These are phyloP conservation scores for Dysidea cf. avara DNA, from an alignment of 37 sponge, comb jelly and placozoan genomes.

Conservation along the genomic window DNA sequence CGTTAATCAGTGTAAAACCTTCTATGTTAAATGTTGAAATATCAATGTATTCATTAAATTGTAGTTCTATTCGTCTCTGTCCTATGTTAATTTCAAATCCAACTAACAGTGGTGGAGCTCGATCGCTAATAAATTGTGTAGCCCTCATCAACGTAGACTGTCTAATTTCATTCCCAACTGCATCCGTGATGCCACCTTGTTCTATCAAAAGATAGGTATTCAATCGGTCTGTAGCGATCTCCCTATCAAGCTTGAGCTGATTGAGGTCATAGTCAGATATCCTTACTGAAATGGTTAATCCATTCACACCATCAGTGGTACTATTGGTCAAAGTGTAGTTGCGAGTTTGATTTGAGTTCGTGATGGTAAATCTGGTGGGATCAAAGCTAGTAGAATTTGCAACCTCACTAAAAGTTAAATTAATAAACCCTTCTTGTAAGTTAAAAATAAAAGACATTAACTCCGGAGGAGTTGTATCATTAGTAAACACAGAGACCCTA, in stretches of 20 bases:
- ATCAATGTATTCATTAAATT: constrained; percentile 77
- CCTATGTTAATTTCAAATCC: constrained; percentile 70
- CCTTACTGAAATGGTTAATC: constrained; percentile 49
- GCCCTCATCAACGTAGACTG: constrained; percentile 28
- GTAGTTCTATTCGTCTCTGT: constrained; percentile 44
- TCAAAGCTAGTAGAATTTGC: constrained; percentile 49
- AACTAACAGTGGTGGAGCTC: constrained; percentile 48
- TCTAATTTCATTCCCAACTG: constrained; percentile 67
- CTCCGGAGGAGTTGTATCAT: constrained; percentile 64
- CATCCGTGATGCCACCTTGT: constrained; percentile 68
- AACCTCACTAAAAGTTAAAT: constrained; percentile 76
- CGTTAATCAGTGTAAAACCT: constrained; percentile 52
- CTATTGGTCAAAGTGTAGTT: constrained; percentile 35
- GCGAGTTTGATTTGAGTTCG: constrained; percentile 12
- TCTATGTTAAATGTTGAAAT: constrained; percentile 27
- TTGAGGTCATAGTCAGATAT: constrained; percentile 58
- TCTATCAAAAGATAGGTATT: constrained; percentile 46
- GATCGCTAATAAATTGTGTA: constrained; percentile 43
- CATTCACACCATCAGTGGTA: constrained; percentile 23
- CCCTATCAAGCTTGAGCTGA: constrained; percentile 44
- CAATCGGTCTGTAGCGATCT: constrained; percentile 28
- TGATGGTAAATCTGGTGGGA: constrained; percentile 39
- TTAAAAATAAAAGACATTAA: constrained; percentile 60
- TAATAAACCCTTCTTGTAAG: constrained; percentile 75
- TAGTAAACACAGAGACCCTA: constrained; percentile 27